Base-by-base conservation (phyloP, 1,140 invertebrate genomes). In the Dolichoris vasculosae region DNA sequence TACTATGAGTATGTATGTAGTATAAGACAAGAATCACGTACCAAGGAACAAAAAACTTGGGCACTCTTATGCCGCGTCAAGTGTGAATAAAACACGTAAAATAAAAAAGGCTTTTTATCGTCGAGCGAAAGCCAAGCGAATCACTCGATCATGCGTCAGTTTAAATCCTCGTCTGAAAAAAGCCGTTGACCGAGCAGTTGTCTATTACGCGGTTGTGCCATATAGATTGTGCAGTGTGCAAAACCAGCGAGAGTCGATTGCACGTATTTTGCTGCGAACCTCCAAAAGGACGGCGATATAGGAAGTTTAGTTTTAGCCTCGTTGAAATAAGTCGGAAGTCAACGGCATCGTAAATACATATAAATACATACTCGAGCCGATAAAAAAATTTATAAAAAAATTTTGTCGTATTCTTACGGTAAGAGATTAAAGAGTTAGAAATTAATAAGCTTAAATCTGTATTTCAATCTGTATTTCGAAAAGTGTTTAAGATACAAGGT, bases 91-190 rank as follows among this genome's bases (percentile, higher is more conserved):
- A 23, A 26, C 2, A 26, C 55, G 23, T 59, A 4, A 59, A 59
- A 59, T 59, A 20, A 26, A 26, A 59, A 26, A 4, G 26, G 9
- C 11, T 67, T 67, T 7, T 67, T 67, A 67, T 67, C 32, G 6
- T 35, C 63, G 63, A 67, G 32, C 32, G 63, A 67, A 67, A 67
- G n/a, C 63, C 30, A 35, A 67, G 63, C 63, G n/a, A 67, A 67
- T 67, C 8, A 1, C n/a, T 67, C 20, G 63, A 67, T 23, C 63
- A 67, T 17, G 30, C 13, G n/a, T n/a, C 9, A 64, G 26, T 64
- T 67, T 67, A 30, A 11, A 67, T 32, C 30, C 20, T 32, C 32
- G 13, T 35, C 32, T 67, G 15, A n/a, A 67, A 67, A 67, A 59
- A 59, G 55, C 23, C 23, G 23, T 59, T 59, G 20, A 26, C 55